Conservation (phyloP, 2,113 vertebrate genomes). For the Eretmochelys imbricata region DNA sequence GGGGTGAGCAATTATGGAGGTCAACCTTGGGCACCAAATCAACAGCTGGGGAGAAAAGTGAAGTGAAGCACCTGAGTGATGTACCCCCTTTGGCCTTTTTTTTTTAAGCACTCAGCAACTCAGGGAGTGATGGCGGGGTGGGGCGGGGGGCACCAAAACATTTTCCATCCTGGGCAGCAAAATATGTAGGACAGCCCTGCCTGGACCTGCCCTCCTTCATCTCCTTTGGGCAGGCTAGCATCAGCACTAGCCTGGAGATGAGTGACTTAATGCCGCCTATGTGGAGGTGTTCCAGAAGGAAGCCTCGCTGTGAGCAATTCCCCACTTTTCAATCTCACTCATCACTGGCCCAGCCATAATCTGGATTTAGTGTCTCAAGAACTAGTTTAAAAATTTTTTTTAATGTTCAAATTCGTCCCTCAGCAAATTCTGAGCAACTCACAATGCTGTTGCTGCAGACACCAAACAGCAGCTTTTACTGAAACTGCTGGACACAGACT, state of each 20-base stretch:
- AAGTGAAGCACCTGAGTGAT: too few relatives aligned
- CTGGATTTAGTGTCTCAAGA: not conserved
- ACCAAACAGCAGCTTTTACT: not conserved
- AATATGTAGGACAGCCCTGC: too few relatives aligned
- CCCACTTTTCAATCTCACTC: not conserved
- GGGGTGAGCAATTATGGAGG: not conserved
- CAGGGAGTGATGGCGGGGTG: too few relatives aligned
- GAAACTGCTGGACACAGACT: not conserved
- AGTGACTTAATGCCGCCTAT: not conserved
- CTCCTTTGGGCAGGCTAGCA: not conserved
- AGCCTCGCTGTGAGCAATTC: not conserved
- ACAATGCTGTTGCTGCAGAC: not conserved
- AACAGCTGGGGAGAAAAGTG: not conserved
- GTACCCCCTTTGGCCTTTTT: too few relatives aligned
- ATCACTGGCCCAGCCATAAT: not conserved
- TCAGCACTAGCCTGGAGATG: not conserved
- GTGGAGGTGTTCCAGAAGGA: not conserved
- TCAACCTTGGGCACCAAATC: not conserved
- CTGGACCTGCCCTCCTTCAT: not conserved
- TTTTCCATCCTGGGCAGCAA: too few relatives aligned
- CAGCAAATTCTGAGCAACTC: not conserved
- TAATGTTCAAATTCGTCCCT: not conserved
- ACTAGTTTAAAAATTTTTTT: not conserved
- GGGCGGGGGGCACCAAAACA: not conserved
- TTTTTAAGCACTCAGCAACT: not conserved